These are phyloP conservation scores for Acomys russatus DNA, from an alignment of 2,797 vertebrate genomes.

Conservation along the genomic window DNA sequence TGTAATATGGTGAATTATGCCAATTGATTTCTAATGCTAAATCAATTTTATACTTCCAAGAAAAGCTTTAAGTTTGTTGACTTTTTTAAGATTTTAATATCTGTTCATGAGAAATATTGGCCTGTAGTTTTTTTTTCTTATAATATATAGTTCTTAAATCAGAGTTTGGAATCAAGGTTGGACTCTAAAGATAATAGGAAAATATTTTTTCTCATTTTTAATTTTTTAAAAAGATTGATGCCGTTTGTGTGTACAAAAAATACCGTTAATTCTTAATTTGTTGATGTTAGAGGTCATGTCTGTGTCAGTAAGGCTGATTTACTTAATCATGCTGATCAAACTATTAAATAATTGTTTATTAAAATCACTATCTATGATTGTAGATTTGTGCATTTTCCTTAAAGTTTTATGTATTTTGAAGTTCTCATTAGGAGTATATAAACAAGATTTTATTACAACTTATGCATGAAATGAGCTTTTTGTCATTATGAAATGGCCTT, in stretches of 20 bases:
- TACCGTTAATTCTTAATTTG: constrained; percentile 39
- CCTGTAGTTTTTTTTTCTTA: constrained; percentile 5
- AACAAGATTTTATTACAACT: constrained; percentile 37
- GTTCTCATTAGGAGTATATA: neutral
- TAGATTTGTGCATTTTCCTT: constrained; percentile 18
- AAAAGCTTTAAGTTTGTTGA: constrained; percentile 55
- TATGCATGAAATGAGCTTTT: neutral
- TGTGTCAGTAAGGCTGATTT: constrained; percentile 2
- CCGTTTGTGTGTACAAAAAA: constrained; percentile 15
- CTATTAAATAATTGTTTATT: constrained; percentile 7
- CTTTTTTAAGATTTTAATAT: constrained; percentile 60
- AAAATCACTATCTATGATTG: neutral
- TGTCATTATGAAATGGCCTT: constrained; percentile 27
- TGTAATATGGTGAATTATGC: constrained; percentile 6
- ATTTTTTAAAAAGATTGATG: constrained; percentile 36
- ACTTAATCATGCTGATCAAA: constrained; percentile 46
- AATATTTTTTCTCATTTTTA: constrained; percentile 1
- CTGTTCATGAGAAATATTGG: neutral
- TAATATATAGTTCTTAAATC: constrained; percentile 13
- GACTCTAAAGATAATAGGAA: neutral
- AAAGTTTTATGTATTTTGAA: constrained; percentile 16
- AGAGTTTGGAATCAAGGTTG: constrained; percentile 40
- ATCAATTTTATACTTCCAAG: neutral
- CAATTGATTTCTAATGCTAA: constrained; percentile 52
- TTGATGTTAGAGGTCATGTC: neutral